phyloP scores from a whole-genome alignment of 2,797 vertebrate genomes.

The Coranthus polyacanthus region DNA sequence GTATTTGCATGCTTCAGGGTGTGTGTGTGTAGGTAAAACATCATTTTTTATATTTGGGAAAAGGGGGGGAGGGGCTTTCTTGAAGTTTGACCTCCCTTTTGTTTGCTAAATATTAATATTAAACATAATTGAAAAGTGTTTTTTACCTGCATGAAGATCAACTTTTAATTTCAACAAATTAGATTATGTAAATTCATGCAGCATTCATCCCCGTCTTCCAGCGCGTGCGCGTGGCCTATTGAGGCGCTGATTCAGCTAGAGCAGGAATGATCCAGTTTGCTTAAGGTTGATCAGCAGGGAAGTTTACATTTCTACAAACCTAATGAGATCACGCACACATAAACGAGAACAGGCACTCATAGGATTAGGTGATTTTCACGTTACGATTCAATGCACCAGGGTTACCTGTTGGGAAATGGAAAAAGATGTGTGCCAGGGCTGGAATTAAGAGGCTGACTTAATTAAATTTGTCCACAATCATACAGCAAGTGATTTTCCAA shows the following conservation, averaged over 20 bases:
- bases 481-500: neutral
- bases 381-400: neutral
- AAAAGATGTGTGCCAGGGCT: neutral
- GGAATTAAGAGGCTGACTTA: constrained; percentile 12
- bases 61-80: constrained; percentile 1
- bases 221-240: neutral
- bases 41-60: constrained; percentile 9
- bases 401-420: constrained; percentile 9
- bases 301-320: constrained; percentile 22
- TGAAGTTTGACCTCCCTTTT: constrained; percentile 11
- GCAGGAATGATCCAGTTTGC: neutral
- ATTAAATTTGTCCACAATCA: constrained; percentile 23
- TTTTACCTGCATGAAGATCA: constrained; percentile 1
- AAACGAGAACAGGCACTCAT: constrained; percentile 10
- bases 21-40: constrained; percentile 19
- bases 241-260: neutral
- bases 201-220: neutral
- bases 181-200: neutral
- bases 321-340: constrained; percentile 8
- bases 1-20: constrained; percentile 31
- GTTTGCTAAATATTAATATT: constrained; percentile 13
- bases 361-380: constrained; percentile 11
- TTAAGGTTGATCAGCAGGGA: constrained; percentile 27
- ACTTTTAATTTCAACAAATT: constrained; percentile 26
- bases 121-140: neutral